Evolutionary conservation across 2,113 vertebrate genomes (phyloP).

Genomic region (Varanus komodoensis): DNA sequence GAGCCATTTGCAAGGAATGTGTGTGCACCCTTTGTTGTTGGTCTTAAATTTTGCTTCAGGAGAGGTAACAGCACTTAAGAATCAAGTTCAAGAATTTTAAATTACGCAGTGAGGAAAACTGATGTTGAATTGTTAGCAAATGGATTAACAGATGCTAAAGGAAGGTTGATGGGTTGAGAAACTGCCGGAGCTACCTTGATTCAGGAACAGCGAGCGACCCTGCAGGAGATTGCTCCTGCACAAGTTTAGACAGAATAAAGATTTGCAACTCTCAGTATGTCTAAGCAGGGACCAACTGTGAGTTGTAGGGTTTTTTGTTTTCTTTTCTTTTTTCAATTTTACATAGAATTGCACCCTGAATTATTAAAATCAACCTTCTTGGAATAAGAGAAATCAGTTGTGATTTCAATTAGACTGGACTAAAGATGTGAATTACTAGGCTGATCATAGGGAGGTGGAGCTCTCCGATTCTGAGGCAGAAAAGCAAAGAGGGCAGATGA

Average conservation of each 20-base stretch:
- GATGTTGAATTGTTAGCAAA: background rate
- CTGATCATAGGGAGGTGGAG: too few relatives aligned
- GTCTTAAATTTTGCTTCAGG: background rate
- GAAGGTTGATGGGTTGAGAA: background rate
- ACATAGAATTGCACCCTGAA: too few relatives aligned
- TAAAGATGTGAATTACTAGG: background rate
- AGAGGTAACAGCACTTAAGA: background rate
- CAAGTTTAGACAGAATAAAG: too few relatives aligned
- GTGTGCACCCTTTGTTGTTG: background rate
- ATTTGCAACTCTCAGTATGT: too few relatives aligned
- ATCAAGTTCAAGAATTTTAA: background rate
- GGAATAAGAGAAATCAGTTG: background rate
- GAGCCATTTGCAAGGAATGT: background rate
- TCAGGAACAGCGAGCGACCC: background rate
- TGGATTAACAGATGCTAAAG: background rate
- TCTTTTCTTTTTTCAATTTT: too few relatives aligned
- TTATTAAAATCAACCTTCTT: too few relatives aligned
- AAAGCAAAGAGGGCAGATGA: too few relatives aligned
- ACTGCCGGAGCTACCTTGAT: background rate
- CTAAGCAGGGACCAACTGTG: too few relatives aligned
- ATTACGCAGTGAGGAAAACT: background rate
- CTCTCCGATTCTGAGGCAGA: too few relatives aligned
- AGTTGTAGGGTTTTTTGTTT: too few relatives aligned
- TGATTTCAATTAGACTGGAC: background rate
- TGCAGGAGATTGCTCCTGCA: too few relatives aligned